phyloP scores from a whole-genome alignment of 2,797 vertebrate species.

The Cottoperca gobio region DNA sequence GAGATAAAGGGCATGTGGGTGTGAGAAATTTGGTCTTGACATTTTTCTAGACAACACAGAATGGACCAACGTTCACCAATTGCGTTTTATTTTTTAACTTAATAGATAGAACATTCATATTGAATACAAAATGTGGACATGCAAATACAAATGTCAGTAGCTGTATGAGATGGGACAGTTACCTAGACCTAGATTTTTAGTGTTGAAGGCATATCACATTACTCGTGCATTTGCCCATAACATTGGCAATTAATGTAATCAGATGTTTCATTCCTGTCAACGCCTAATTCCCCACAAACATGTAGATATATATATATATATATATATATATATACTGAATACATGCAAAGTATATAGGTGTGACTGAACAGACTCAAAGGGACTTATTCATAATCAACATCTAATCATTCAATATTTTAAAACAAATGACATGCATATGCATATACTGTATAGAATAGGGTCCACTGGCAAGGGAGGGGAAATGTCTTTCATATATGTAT shows the following conservation, averaged over 20 bases:
- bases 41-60: not conserved
- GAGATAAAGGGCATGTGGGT: constrained; percentile 20
- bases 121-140: not conserved
- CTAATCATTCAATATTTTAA: not conserved
- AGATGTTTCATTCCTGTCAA: not conserved
- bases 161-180: not conserved
- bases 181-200: not conserved
- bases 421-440: not conserved
- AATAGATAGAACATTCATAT: not conserved
- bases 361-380: not conserved
- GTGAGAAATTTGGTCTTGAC: constrained; percentile 1
- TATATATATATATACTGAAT: no score
- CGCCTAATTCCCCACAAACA: not conserved
- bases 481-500: not conserved
- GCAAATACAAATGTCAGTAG: not conserved
- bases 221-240: not conserved
- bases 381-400: not conserved
- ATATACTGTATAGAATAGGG: not conserved
- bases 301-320: no score
- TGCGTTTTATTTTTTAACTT: not conserved
- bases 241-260: not conserved
- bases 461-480: not conserved
- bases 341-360: no score
- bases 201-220: not conserved
- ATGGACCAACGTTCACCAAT: not conserved